Base-by-base conservation (phyloP, 2,888 invertebrate genomes). In the Eupithecia pulchellata region DNA sequence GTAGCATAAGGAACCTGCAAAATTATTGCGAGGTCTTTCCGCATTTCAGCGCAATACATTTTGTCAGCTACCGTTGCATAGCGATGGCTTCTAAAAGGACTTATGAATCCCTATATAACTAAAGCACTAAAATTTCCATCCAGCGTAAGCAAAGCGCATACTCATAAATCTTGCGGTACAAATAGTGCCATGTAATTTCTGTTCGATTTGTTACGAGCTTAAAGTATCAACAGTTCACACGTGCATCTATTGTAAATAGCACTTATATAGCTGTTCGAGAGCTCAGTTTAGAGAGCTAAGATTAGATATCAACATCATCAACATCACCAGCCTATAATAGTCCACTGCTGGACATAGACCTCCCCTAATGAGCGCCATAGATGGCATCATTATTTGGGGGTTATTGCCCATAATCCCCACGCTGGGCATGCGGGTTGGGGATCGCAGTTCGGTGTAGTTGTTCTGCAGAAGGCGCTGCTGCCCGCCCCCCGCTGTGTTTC, bases 181-280 rank as follows among this genome's bases (percentile, higher is more conserved):
- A 70, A 66, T 63, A 13, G 69, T 30, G 61, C 34, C 62, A 62
- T 69, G 65, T 70, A 62, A 61, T 42, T 60, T 55, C 32, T 20
- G 29, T 60, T 29, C 66, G 27, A 55, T 47, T 66, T 58, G 60
- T 68, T 66, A 32, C 67, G 55, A 27, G 34, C 36, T 47, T 13
- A 52, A 64, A 72, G 57, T 72, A 70, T 67, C 63, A 69, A 67
- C 63, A 67, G 57, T 67, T 58, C 58, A 60, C 70, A 67, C 72
- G 67, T 69, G 70, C 57, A 64, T 71, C 66, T 75, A 70, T 64
- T 71, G 60, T 61, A 68, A 52, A 52, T 52, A 52, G 52, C 52
- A 52, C 25, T 25, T 25, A 63, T 73, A 70, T 72, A 77, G 73
- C 55, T n/a, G n/a, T n/a, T n/a, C n/a, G n/a, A n/a, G n/a, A n/a